A percentile compares a stretch with the other conserved stretches of the same genome.
Conservation (phyloP, 2,797 vertebrate genomes). For the Prionace glauca region DNA sequence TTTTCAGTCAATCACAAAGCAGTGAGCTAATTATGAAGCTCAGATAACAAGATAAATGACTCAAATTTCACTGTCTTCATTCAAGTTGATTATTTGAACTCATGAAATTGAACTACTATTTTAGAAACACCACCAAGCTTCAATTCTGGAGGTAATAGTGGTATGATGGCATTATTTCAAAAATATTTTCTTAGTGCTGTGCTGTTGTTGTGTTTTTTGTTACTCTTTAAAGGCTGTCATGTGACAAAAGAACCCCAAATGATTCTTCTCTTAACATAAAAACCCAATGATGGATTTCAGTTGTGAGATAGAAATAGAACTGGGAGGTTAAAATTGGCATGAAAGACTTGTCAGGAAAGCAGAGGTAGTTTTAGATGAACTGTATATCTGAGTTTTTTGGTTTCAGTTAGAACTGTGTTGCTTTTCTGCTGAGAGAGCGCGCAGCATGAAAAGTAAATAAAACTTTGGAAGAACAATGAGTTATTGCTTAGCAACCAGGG, state of each 20-base stretch:
- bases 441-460: too few relatives aligned
- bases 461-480: too few relatives aligned
- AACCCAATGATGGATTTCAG: not conserved
- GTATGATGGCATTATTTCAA: not conserved
- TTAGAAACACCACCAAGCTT: not conserved
- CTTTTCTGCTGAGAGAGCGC: too few relatives aligned
- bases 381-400: too few relatives aligned
- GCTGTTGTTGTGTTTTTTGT: not conserved
- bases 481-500: too few relatives aligned
- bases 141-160: not conserved
- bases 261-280: not conserved
- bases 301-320: not conserved
- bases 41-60: not conserved
- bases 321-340: not conserved
- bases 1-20: not conserved
- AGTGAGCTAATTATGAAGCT: not conserved
- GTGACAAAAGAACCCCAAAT: not conserved
- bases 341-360: not conserved
- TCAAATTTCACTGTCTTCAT: not conserved
- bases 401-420: too few relatives aligned
- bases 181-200: not conserved
- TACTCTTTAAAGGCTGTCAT: not conserved
- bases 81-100: not conserved
- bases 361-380: too few relatives aligned
- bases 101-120: not conserved